phyloP scores from a whole-genome alignment of 2,888 invertebrate genomes.

The Hemistola chrysoprasaria region DNA sequence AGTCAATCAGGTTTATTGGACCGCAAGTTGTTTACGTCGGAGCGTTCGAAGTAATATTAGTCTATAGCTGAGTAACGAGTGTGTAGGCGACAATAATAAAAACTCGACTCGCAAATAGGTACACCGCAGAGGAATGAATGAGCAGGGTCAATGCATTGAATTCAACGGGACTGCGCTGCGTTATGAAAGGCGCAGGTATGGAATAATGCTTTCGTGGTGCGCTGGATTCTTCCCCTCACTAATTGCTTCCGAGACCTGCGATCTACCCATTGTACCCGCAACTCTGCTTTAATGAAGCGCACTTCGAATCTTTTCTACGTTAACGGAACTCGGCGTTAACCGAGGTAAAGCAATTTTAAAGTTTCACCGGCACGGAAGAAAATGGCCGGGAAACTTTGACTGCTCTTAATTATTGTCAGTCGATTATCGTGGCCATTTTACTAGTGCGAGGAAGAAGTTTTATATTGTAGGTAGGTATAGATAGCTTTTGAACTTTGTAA shows the following conservation, averaged over 20 bases:
- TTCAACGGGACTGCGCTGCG: constrained; percentile 18
- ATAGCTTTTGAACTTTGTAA: too few species aligned
- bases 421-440: constrained; percentile 48
- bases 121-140: constrained; percentile 23
- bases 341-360: constrained; percentile 64
- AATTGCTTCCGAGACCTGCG: constrained; percentile 65
- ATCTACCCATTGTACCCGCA: constrained; percentile 58
- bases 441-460: constrained; percentile 30
- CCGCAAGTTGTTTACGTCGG: constrained; percentile 5
- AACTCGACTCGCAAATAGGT: constrained; percentile 7
- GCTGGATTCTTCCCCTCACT: constrained; percentile 37
- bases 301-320: constrained; percentile 63
- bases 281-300: constrained; percentile 70
- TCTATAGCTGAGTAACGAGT: background rate
- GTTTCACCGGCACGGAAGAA: constrained; percentile 55
- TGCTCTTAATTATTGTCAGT: constrained; percentile 61
- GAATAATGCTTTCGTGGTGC: constrained; percentile 31
- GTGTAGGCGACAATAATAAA: constrained; percentile 2
- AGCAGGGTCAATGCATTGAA: constrained; percentile 21
- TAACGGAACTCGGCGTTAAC: constrained; percentile 47
- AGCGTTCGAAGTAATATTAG: background rate
- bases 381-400: constrained; percentile 54
- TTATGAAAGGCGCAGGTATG: constrained; percentile 22
- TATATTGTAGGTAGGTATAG: constrained; percentile 35
- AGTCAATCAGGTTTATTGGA: constrained; percentile 16